A percentile compares a stretch with the other conserved stretches of the same genome.
Evolutionary conservation across 2,888 invertebrate genomes (phyloP).

Genomic region (Drosophila formosana): DNA sequence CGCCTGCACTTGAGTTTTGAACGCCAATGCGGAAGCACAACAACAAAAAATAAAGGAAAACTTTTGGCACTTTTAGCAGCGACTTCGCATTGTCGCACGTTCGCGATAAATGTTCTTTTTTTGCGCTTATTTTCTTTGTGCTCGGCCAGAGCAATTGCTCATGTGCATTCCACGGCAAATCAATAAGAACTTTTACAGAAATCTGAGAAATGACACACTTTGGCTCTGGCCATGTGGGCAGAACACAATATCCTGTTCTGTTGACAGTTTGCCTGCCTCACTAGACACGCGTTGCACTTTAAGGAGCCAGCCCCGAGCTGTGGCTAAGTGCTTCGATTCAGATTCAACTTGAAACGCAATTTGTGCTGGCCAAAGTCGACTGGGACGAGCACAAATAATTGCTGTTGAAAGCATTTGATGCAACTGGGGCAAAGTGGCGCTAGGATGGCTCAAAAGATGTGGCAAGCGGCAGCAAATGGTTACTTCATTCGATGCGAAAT

Average conservation of each 20-base stretch:
- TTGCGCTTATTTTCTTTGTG: conserved; percentile 4
- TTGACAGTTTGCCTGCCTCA: conserved; percentile 55
- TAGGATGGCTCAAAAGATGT: conserved; percentile 41
- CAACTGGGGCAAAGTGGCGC: conserved; percentile 39
- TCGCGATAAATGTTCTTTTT: conserved; percentile 25
- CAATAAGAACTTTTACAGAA: conserved; percentile 43
- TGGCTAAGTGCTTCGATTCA: conserved; percentile 65
- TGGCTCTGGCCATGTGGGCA: conserved; percentile 62
- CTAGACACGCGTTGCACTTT: conserved; percentile 61
- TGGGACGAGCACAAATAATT: conserved; percentile 70
- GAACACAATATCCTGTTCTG: conserved; percentile 72
- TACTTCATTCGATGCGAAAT: conserved; percentile 34
- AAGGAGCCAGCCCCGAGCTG: conserved; percentile 39
- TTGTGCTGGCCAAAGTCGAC: conserved; percentile 44
- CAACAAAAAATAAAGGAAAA: conserved; percentile 15
- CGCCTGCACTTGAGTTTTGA: conserved; percentile 61
- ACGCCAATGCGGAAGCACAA: conserved; percentile 42
- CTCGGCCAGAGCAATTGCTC: conserved; percentile 27
- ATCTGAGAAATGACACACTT: conserved; percentile 71
- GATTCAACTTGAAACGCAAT: conserved; percentile 73
- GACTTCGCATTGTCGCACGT: conserved; percentile 44
- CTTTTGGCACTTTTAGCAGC: conserved; percentile 37
- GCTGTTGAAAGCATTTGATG: conserved; percentile 78
- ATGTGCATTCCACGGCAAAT: conserved; percentile 38
- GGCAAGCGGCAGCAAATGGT: conserved; percentile 29